phyloP scores from a whole-genome alignment of 1,140 invertebrate species.

The Alviniconcha marisindica region DNA sequence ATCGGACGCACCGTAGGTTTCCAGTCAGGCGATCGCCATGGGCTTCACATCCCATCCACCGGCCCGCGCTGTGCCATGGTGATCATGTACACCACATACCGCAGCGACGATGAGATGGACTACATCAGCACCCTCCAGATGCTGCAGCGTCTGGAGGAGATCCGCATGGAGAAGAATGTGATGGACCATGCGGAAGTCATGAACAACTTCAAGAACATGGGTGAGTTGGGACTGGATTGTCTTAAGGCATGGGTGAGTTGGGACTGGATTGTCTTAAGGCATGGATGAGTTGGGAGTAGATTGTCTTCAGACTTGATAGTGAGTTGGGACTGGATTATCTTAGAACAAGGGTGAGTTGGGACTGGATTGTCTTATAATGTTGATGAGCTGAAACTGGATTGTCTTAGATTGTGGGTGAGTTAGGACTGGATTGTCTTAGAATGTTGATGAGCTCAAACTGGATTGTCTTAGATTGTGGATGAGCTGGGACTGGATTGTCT shows the following conservation, averaged over 20 bases:
- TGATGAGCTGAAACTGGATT: too few species aligned
- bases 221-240: slow-evolving; percentile 44
- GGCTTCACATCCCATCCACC: slow-evolving; percentile 76
- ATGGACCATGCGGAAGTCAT: slow-evolving; percentile 42
- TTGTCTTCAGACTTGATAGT: too few species aligned
- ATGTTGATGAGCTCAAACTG: too few species aligned
- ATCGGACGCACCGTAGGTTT: slow-evolving; percentile 81
- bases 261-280: too few species aligned
- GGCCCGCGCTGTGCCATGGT: slow-evolving; percentile 80
- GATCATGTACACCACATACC: slow-evolving; percentile 47
- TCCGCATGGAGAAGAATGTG: slow-evolving; percentile 27
- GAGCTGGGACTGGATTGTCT: too few species aligned
- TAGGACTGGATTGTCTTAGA: too few species aligned
- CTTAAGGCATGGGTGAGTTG: slow-evolving; percentile 54
- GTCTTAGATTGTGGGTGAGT: too few species aligned
- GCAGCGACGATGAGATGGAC: slow-evolving; percentile 47
- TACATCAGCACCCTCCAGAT: slow-evolving; percentile 47
- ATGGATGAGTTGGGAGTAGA: slow-evolving; percentile 49
- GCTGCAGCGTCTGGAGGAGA: slow-evolving; percentile 52
- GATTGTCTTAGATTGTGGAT: slow-evolving; percentile 58
- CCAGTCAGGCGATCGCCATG: slow-evolving; percentile 79
- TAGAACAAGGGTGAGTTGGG: too few species aligned
- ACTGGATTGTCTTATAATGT: too few species aligned
- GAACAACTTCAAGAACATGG: slow-evolving; percentile 53
- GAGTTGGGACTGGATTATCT: too few species aligned